Evolutionary conservation across 1,140 invertebrate genomes (phyloP).

Genomic region (Danaus plexippus): DNA sequence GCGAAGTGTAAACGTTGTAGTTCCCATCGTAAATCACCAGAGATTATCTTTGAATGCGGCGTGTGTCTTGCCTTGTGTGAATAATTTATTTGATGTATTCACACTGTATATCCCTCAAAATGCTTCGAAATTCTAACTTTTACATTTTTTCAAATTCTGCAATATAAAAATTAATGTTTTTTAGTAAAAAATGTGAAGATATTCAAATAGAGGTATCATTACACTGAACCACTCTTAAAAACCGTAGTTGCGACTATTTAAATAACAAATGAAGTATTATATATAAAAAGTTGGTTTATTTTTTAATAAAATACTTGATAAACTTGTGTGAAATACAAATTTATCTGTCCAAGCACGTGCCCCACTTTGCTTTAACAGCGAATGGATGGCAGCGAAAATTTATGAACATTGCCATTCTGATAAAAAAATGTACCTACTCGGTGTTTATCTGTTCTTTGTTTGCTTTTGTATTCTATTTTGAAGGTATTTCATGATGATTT

Average conservation of each 20-base stretch:
- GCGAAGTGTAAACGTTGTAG: slow-evolving; percentile 43
- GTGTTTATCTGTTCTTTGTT: too few species aligned
- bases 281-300: slow-evolving; percentile 17
- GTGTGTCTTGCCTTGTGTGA: slow-evolving; percentile 47
- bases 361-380: slow-evolving; percentile 34
- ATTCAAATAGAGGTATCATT: too few species aligned
- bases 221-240: too few species aligned
- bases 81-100: slow-evolving; percentile 49
- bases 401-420: slow-evolving; percentile 48
- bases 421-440: slow-evolving; percentile 47
- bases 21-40: slow-evolving; percentile 61
- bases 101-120: slow-evolving; percentile 10
- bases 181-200: too few species aligned
- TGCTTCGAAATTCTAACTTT: too few species aligned
- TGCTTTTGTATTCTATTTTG: too few species aligned
- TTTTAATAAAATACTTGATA: slow-evolving; percentile 41
- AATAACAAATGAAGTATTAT: too few species aligned
- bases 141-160: too few species aligned
- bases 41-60: slow-evolving; percentile 59
- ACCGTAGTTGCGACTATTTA: too few species aligned
- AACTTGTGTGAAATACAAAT: slow-evolving; percentile 37
- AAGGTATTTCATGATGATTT: too few species aligned
- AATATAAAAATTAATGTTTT: too few species aligned
- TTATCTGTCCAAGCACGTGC: slow-evolving; percentile 45
- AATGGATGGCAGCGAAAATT: slow-evolving; percentile 55